These are phyloP conservation scores for Pandemis cinnamomeana DNA, from an alignment of 2,888 invertebrate species.

Conservation along the genomic window DNA sequence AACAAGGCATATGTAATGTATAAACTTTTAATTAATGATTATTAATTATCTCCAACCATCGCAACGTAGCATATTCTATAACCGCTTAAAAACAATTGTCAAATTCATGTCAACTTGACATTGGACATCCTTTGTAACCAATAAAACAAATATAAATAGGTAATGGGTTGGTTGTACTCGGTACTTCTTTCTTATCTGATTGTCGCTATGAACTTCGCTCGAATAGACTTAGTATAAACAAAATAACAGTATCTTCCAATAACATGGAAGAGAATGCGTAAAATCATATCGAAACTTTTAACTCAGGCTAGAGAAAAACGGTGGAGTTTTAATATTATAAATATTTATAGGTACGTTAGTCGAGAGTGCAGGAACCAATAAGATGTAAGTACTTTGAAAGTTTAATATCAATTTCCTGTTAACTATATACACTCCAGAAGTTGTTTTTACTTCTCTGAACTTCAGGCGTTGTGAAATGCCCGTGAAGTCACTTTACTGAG, in stretches of 20 bases:
- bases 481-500: background rate
- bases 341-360: slow-evolving; percentile 48
- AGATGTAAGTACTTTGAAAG: slow-evolving; percentile 60
- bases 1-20: too few species aligned
- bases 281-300: slow-evolving; percentile 39
- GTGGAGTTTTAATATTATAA: slow-evolving; percentile 39
- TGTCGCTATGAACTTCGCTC: background rate
- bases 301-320: slow-evolving; percentile 16
- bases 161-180: background rate
- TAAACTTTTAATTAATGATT: too few species aligned
- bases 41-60: too few species aligned
- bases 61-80: too few species aligned
- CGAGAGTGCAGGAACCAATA: slow-evolving; percentile 61
- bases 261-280: slow-evolving; percentile 30
- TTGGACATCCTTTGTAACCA: background rate
- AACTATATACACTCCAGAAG: slow-evolving; percentile 3
- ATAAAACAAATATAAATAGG: background rate
- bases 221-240: slow-evolving; percentile 18
- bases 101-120: too few species aligned
- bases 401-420: slow-evolving; percentile 46
- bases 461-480: background rate
- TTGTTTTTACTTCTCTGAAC: slow-evolving; percentile 10
- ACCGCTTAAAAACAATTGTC: too few species aligned
- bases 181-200: slow-evolving; percentile 41
- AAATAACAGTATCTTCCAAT: slow-evolving; percentile 31